Evolutionary conservation across 2,888 invertebrate genomes (phyloP).

Genomic region (Tenthredo amoena): DNA sequence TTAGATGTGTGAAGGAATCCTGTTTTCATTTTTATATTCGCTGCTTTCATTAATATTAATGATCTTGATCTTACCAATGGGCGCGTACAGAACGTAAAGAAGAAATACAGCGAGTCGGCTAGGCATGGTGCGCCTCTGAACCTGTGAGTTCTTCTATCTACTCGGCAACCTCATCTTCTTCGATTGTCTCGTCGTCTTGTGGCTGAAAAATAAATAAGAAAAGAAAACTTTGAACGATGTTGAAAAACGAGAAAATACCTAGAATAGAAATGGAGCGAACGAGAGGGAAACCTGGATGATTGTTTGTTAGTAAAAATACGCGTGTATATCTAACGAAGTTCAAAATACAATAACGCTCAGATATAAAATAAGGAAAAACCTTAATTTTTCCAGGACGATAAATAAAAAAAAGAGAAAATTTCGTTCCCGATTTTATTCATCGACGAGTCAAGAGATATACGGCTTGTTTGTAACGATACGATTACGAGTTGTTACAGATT

Average conservation of each 20-base stretch:
- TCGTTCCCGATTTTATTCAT: no score
- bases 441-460: no score
- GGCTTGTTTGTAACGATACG: no score
- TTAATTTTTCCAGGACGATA: no score
- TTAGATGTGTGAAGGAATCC: no score
- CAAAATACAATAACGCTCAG: background rate
- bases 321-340: background rate
- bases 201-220: constrained; percentile 39
- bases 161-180: constrained; percentile 71
- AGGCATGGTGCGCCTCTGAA: constrained; percentile 71
- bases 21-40: no score
- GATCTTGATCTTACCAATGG: constrained; percentile 71
- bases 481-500: no score
- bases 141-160: constrained; percentile 64
- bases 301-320: background rate
- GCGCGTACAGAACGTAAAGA: constrained; percentile 74
- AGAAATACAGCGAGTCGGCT: constrained; percentile 71
- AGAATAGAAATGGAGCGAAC: background rate
- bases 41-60: background rate
- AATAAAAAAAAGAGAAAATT: no score
- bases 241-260: background rate
- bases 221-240: background rate
- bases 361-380: no score
- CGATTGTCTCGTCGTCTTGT: constrained; percentile 54
- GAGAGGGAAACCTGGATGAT: background rate